These are phyloP conservation scores for Embidobia sp. DNA, from an alignment of 2,888 invertebrate species.

Conservation along the genomic window DNA sequence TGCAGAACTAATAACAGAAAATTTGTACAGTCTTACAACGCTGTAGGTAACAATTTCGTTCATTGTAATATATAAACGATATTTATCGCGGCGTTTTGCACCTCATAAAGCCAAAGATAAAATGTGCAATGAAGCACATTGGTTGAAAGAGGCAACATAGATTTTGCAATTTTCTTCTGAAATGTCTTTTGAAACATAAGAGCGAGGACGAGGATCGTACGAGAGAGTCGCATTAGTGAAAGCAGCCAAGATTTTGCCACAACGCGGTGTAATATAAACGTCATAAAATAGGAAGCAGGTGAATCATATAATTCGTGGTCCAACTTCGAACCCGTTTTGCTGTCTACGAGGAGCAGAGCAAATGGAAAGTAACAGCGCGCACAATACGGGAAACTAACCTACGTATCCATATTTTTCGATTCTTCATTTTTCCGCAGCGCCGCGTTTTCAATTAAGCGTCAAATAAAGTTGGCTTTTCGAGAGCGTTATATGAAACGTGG, in stretches of 20 bases:
- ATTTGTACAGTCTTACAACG: too few relatives aligned
- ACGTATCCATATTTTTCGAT: constrained; percentile 46
- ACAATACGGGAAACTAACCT: constrained; percentile 67
- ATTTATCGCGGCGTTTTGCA: constrained; percentile 41
- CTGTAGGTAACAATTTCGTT: neutral
- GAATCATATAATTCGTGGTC: constrained; percentile 80
- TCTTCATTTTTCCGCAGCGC: constrained; percentile 38
- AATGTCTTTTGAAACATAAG: constrained; percentile 55
- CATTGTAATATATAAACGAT: constrained; percentile 28
- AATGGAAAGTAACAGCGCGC: constrained; percentile 68
- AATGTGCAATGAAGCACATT: constrained; percentile 40
- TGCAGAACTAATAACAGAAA: too few relatives aligned
- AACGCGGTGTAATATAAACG: constrained; percentile 80
- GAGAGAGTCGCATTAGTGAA: constrained; percentile 62
- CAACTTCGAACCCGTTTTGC: constrained; percentile 76
- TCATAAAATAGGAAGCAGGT: constrained; percentile 82
- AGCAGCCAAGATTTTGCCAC: constrained; percentile 75
- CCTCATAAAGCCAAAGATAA: constrained; percentile 39
- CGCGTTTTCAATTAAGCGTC: constrained; percentile 22
- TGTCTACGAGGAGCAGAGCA: constrained; percentile 57
- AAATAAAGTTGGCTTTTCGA: constrained; percentile 1
- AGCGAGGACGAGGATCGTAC: constrained; percentile 56
- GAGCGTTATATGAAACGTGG: too few relatives aligned
- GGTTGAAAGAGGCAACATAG: constrained; percentile 42
- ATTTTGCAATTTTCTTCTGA: constrained; percentile 50